Evolutionary conservation across 2,888 invertebrate species (phyloP).

Genomic region (Sympetrum striolatum): DNA sequence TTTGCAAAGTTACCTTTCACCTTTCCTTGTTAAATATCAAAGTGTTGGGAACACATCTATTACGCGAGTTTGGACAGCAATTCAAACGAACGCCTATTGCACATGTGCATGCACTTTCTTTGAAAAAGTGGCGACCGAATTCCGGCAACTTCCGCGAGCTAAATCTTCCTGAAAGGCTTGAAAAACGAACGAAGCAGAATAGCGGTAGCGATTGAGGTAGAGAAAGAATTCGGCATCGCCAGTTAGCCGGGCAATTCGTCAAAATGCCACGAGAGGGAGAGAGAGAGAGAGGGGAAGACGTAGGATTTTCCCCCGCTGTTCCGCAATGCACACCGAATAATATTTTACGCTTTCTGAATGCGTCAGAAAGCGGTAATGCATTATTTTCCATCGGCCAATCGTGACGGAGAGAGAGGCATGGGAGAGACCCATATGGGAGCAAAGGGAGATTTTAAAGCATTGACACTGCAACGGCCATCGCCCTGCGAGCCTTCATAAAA

Average conservation of each 20-base stretch:
- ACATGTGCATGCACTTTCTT: too few relatives aligned
- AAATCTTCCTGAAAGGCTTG: too few relatives aligned
- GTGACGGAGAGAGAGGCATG: neutral
- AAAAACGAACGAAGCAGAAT: too few relatives aligned
- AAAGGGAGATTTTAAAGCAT: neutral
- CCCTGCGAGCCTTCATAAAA: too few relatives aligned
- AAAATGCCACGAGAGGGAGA: neutral
- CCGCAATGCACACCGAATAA: neutral
- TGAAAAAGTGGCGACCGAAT: too few relatives aligned
- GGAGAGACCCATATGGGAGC: neutral
- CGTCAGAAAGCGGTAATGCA: neutral
- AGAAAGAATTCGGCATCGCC: neutral
- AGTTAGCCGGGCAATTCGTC: neutral
- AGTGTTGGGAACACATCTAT: too few relatives aligned
- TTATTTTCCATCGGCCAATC: neutral
- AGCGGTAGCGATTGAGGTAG: neutral
- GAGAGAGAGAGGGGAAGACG: neutral
- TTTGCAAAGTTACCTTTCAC: too few relatives aligned
- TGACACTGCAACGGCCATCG: too few relatives aligned
- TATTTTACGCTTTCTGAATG: neutral
- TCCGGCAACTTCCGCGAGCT: too few relatives aligned
- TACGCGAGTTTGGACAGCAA: too few relatives aligned
- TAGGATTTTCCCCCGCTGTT: neutral
- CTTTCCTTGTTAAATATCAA: too few relatives aligned
- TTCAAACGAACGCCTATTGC: too few relatives aligned